Conservation (phyloP, 2,888 invertebrate genomes). For the Hirtodrosophila histrioides region DNA sequence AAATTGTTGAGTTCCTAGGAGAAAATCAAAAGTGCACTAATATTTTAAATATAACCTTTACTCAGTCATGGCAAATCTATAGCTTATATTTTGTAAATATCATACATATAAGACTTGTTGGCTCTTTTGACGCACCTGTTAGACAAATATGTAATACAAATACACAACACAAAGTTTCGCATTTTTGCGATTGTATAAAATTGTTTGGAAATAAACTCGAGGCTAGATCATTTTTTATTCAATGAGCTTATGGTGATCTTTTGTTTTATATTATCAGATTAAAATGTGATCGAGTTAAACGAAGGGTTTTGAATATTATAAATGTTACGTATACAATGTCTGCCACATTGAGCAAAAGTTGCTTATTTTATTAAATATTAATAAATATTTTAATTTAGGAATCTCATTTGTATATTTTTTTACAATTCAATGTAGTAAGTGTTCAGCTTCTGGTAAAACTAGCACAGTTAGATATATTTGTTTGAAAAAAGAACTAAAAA, state of each 20-base stretch:
- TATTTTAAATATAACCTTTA: constrained; percentile 10
- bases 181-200: constrained; percentile 2
- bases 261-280: neutral
- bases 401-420: neutral
- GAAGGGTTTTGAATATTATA: too few relatives aligned
- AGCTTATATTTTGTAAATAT: constrained; percentile 11
- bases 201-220: neutral
- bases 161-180: constrained; percentile 2
- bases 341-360: neutral
- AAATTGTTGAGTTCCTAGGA: neutral
- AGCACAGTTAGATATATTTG: neutral
- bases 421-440: neutral
- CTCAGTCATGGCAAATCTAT: constrained; percentile 4
- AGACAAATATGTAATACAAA: constrained; percentile 36
- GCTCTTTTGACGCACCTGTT: constrained; percentile 44
- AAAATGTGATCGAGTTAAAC: too few relatives aligned
- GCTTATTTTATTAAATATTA: too few relatives aligned
- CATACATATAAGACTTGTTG: constrained; percentile 22
- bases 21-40: neutral
- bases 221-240: neutral
- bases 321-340: neutral
- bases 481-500: neutral
- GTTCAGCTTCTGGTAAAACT: neutral
- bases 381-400: neutral
- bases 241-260: neutral